phyloP scores from a whole-genome alignment of 2,797 vertebrate genomes.

The Vipera ursinii region DNA sequence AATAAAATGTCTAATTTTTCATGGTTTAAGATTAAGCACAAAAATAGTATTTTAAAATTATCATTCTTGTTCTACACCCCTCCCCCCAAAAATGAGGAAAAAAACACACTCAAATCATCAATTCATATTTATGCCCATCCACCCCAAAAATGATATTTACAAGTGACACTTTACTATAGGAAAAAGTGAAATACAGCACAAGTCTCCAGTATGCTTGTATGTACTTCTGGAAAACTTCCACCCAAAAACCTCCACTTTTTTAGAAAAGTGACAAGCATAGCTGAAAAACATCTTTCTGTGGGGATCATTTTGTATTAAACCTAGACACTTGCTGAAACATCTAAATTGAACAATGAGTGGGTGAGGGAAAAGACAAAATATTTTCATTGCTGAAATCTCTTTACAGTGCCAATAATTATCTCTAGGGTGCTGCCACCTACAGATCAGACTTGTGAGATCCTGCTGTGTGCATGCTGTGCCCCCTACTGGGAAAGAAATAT shows the following conservation, averaged over 20 bases:
- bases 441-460: conserved; percentile 54
- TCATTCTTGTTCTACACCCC: not conserved
- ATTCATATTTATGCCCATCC: not conserved
- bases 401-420: conserved; percentile 56
- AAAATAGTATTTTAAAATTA: not conserved
- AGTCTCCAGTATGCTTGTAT: not conserved
- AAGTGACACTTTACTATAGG: not conserved
- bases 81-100: not conserved
- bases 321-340: conserved; percentile 53
- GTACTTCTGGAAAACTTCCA: conserved; percentile 20
- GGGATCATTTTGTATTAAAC: conserved; percentile 55
- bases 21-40: not conserved
- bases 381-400: conserved; percentile 60
- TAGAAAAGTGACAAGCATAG: conserved; percentile 12
- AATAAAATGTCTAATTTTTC: not conserved
- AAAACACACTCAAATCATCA: not conserved
- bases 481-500: conserved; percentile 60
- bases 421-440: conserved; percentile 65
- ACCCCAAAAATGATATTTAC: not conserved
- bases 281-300: conserved; percentile 37
- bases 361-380: conserved; percentile 54
- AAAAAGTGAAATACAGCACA: conserved; percentile 12
- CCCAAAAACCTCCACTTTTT: conserved; percentile 5
- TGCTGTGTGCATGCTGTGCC: conserved; percentile 60
- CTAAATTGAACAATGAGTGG: conserved; percentile 51